Conservation (phyloP, 2,888 invertebrate genomes). For the Arctia plantaginis region DNA sequence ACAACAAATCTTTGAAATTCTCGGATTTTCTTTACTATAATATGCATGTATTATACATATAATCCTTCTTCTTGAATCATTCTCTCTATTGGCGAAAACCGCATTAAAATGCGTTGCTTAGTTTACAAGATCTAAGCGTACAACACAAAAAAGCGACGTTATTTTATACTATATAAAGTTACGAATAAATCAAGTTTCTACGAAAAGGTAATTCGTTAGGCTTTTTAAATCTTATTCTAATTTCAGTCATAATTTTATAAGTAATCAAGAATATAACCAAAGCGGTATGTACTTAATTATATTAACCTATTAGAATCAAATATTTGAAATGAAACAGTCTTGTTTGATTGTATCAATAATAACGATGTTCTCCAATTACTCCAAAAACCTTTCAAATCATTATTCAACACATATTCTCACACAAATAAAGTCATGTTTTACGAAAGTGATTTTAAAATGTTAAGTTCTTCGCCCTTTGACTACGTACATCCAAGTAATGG, state of each 20-base stretch:
- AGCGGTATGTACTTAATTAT: neutral
- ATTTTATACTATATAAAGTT: too few relatives aligned
- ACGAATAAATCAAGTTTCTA: neutral
- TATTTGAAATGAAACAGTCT: slow-evolving; percentile 4
- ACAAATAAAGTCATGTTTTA: slow-evolving; percentile 31
- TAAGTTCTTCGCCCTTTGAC: neutral
- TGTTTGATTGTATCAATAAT: slow-evolving; percentile 12
- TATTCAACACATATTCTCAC: neutral
- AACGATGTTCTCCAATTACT: neutral
- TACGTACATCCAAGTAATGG: neutral
- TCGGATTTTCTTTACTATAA: too few relatives aligned
- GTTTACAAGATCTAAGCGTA: too few relatives aligned
- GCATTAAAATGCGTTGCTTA: too few relatives aligned
- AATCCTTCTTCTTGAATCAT: too few relatives aligned
- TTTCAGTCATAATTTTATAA: neutral
- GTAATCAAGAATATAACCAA: neutral
- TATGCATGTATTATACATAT: too few relatives aligned
- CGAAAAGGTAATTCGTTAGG: neutral
- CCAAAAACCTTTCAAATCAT: neutral
- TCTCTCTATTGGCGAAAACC: too few relatives aligned
- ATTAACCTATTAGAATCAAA: neutral
- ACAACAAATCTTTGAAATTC: too few relatives aligned
- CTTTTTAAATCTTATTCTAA: too few relatives aligned
- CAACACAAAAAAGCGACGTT: too few relatives aligned
- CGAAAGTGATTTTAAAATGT: slow-evolving; percentile 32